phyloP scores from a whole-genome alignment of 2,113 vertebrate species.

The Centrocercus urophasianus region DNA sequence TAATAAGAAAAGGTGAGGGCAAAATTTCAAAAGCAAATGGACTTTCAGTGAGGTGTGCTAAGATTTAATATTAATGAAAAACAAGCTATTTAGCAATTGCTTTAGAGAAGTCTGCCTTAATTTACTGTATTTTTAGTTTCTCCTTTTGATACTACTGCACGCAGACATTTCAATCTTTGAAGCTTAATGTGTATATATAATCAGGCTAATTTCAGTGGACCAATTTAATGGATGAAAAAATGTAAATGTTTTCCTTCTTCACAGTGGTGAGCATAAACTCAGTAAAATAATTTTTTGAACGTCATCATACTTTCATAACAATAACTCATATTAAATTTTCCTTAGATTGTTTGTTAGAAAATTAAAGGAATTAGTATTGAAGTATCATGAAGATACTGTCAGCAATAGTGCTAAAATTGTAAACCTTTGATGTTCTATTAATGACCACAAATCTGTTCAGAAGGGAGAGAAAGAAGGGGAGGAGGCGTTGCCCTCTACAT shows the following conservation, averaged over 20 bases:
- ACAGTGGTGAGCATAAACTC: background rate
- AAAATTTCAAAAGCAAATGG: background rate
- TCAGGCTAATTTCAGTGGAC: background rate
- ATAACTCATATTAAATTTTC: background rate
- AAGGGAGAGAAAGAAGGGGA: too few species aligned
- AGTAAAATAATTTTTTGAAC: background rate
- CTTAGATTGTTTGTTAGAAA: slow-evolving; percentile 13
- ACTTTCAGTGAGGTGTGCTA: background rate
- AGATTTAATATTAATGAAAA: slow-evolving; percentile 45
- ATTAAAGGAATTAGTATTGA: slow-evolving; percentile 49
- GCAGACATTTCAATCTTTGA: background rate
- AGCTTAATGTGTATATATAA: background rate
- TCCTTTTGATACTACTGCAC: background rate
- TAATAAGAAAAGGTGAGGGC: background rate
- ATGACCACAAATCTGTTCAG: too few species aligned
- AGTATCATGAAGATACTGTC: background rate
- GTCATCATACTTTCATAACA: background rate
- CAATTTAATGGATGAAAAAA: background rate
- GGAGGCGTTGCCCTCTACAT: too few species aligned
- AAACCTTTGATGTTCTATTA: too few species aligned
- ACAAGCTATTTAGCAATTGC: background rate
- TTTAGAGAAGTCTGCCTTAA: slow-evolving; percentile 1
- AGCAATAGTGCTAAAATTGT: background rate
- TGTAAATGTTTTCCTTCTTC: background rate
- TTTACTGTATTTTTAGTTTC: background rate